Evolutionary conservation across 2,888 invertebrate genomes (phyloP), one percentile per base, ranked within the genome.

Genomic region (Prosapia bicincta): DNA sequence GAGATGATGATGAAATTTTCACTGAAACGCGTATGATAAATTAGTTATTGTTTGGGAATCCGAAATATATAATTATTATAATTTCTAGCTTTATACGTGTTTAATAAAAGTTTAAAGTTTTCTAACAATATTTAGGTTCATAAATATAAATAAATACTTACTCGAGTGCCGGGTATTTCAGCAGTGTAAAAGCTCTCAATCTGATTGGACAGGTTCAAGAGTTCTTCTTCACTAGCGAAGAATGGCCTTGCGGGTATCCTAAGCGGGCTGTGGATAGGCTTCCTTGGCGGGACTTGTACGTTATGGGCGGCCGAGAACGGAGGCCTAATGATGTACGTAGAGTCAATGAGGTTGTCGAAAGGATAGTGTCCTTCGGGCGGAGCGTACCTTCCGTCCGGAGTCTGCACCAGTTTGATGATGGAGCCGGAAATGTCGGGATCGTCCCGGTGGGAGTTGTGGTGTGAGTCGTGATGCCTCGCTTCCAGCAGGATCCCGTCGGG

Each of bases 401-500:
- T 87, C 20, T 88, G 83, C 20, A 82, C 76, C 26, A 82, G 77
- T 70, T 80, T 79, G 43, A 82, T 78, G 26, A 82, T 80, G 15
- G 79, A 79, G 9, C 77, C 78, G 20, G 77, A 67, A 25, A 82
- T 80, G 70, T 81, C 81, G 1, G 81, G 81, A 71, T 82, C 82
- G 43, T 77, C 71, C 24, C 81, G 72, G 25, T 80, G 79, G 2
- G 78, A 82, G 72, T 82, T 80, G 13, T 83, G 82, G 79, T 85
- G 84, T 75, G 83, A 83, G 15, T 84, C 84, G 25, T 82, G 80
- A 67, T 82, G 82, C 67, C 85, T 81, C 28, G 84, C 82, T 70
- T 89, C 88, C 7, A 89, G 84, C 70, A 89, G 82, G 38, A 88
- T 84, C 7, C 90, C 90, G 82, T 90, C 89, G 3, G 89, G 88